Evolutionary conservation across 2,113 vertebrate species (phyloP).

Genomic region (Oryzias javanicus): DNA sequence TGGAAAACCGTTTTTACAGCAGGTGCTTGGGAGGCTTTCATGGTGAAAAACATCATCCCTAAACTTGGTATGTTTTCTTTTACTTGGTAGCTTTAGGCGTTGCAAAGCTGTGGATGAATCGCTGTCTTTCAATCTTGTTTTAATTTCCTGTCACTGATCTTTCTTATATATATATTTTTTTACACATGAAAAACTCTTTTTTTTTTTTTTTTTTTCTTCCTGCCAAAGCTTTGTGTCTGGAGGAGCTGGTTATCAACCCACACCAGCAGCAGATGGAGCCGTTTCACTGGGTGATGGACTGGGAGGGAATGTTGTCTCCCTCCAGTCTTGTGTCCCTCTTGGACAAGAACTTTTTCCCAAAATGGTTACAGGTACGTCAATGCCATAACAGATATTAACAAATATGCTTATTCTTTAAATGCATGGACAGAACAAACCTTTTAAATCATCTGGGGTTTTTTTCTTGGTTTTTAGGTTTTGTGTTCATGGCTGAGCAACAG

Average conservation of each 20-base stretch:
- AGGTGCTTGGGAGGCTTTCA: constrained; percentile 97
- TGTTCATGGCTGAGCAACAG: constrained; percentile 98
- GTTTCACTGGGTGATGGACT: constrained; percentile 96
- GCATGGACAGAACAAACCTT: not conserved
- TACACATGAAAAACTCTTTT: not conserved
- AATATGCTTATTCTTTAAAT: not conserved
- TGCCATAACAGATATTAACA: not conserved
- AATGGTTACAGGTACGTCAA: constrained; percentile 91
- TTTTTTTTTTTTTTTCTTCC: too few species aligned
- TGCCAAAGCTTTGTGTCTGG: constrained; percentile 86
- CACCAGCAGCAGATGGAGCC: constrained; percentile 98
- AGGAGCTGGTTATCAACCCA: constrained; percentile 92
- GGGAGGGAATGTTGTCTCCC: constrained; percentile 96
- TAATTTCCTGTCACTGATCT: not conserved
- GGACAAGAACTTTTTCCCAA: constrained; percentile 97
- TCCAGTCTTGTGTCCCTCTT: constrained; percentile 91
- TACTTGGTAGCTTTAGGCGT: not conserved
- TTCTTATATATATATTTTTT: not conserved
- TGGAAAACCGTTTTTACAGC: constrained; percentile 97
- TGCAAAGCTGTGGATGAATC: not conserved
- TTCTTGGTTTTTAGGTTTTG: constrained; percentile 80
- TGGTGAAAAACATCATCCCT: constrained; percentile 97
- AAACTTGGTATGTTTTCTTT: constrained; percentile 85
- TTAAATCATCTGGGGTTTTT: constrained; percentile 1
- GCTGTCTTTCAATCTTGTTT: not conserved